A percentile compares a stretch with the other conserved stretches of the same genome.
Conservation (phyloP, 2,113 vertebrate genomes). For the Lepus timidus region DNA sequence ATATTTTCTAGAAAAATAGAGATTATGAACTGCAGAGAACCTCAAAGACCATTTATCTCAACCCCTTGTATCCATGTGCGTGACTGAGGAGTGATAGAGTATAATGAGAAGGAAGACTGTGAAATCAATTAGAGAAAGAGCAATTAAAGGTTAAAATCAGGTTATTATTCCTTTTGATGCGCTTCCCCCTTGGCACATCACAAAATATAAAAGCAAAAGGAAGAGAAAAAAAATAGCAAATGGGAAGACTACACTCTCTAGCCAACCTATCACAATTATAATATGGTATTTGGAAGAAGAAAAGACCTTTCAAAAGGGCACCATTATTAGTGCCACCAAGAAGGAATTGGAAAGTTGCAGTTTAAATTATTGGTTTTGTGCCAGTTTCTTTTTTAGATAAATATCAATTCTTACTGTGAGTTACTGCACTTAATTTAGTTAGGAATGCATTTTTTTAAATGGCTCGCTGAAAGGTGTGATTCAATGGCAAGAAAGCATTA, state of each 20-base stretch:
- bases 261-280: constrained; percentile 47
- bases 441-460: constrained; percentile 71
- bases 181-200: constrained; percentile 24
- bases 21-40: neutral
- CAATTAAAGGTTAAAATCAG: constrained; percentile 70
- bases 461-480: constrained; percentile 69
- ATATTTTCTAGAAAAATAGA: constrained; percentile 17
- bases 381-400: constrained; percentile 73
- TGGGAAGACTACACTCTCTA: constrained; percentile 37
- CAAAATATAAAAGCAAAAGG: constrained; percentile 63
- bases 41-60: neutral
- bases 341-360: constrained; percentile 57
- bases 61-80: neutral
- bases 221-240: neutral
- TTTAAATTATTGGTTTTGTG: constrained; percentile 76
- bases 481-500: constrained; percentile 67
- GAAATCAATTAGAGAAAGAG: constrained; percentile 25
- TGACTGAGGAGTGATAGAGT: neutral
- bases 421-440: constrained; percentile 78
- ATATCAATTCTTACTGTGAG: constrained; percentile 75
- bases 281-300: constrained; percentile 65
- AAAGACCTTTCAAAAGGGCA: constrained; percentile 76
- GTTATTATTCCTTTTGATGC: neutral
- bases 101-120: constrained; percentile 17
- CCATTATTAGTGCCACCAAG: constrained; percentile 67